Percentiles rank a stretch among this genome's conserved stretches.
Conservation (phyloP, 2,888 invertebrate genomes). For the Apodemia hepburni region DNA sequence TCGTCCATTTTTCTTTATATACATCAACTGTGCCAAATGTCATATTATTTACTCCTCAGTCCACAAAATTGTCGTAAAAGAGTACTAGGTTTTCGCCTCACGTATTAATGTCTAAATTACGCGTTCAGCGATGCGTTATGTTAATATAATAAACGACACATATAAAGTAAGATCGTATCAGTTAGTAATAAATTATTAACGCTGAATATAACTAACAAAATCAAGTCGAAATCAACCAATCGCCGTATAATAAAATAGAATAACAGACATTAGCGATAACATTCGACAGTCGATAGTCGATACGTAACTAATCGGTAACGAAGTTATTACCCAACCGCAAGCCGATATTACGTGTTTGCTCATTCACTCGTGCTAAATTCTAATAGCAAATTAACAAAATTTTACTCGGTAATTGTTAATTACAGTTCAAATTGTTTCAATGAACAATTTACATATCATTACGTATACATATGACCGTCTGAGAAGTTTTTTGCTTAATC, state of each 20-base stretch:
- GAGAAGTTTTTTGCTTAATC: neutral
- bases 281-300: constrained; percentile 3
- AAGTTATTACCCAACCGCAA: constrained; percentile 1
- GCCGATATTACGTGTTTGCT: constrained; percentile 12
- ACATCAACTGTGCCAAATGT: no score
- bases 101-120: no score
- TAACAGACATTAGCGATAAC: neutral
- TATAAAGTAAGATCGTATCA: neutral
- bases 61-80: no score
- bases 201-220: neutral
- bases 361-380: constrained; percentile 5
- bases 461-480: neutral
- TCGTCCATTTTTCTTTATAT: no score
- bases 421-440: constrained; percentile 8
- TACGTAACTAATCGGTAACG: constrained; percentile 10
- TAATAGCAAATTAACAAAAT: constrained; percentile 12
- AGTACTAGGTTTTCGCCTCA: no score
- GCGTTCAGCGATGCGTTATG: no score
- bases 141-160: neutral
- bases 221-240: constrained; percentile 2
- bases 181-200: neutral
- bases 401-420: constrained; percentile 5
- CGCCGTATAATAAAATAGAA: constrained; percentile 1
- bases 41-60: no score
- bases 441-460: neutral